Percentiles rank a stretch among this genome's conserved stretches.
These are phyloP conservation scores for Stichodactyla helianthus DNA, from an alignment of 64 coral and sea anemone species.

Conservation along the genomic window DNA sequence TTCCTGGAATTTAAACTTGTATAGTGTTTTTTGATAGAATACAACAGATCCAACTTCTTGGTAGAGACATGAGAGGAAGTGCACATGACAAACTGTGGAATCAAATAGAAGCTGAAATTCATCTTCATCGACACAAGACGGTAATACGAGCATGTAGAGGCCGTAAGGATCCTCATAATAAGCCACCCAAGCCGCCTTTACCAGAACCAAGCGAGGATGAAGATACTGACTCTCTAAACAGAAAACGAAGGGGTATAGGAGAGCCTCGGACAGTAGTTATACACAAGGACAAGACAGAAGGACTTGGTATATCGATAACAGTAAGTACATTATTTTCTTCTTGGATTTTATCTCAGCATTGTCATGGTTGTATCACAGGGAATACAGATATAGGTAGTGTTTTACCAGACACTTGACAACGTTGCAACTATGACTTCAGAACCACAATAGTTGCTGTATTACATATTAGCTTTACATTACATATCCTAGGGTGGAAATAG, in stretches of 20 bases:
- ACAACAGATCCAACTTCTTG: conserved; percentile 98
- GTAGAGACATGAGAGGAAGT: conserved; percentile 87
- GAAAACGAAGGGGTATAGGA: conserved; percentile 89
- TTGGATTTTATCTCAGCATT: no score
- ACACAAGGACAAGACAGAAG: conserved; percentile 84
- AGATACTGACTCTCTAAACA: conserved; percentile 62
- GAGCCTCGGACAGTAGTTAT: conserved; percentile 87
- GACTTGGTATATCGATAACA: conserved; percentile 93
- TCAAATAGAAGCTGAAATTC: conserved; percentile 99
- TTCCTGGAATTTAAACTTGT: no score
- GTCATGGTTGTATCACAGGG: no score
- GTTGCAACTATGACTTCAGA: no score
- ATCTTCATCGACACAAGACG: conserved; percentile 95
- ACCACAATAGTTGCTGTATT: no score
- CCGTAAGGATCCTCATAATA: conserved; percentile 82
- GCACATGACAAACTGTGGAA: conserved; percentile 94
- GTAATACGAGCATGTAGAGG: conserved; percentile 97
- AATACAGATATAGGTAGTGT: no score
- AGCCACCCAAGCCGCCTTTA: conserved; percentile 68
- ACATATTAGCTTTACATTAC: no score
- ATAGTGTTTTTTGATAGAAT: conserved; percentile 44
- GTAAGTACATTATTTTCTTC: conserved; percentile 48
- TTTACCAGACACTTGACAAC: no score
- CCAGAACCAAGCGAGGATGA: conserved; percentile 52
- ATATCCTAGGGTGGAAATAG: no score